phyloP scores from a whole-genome alignment of 2,113 vertebrate species.

The Oreochromis niloticus region DNA sequence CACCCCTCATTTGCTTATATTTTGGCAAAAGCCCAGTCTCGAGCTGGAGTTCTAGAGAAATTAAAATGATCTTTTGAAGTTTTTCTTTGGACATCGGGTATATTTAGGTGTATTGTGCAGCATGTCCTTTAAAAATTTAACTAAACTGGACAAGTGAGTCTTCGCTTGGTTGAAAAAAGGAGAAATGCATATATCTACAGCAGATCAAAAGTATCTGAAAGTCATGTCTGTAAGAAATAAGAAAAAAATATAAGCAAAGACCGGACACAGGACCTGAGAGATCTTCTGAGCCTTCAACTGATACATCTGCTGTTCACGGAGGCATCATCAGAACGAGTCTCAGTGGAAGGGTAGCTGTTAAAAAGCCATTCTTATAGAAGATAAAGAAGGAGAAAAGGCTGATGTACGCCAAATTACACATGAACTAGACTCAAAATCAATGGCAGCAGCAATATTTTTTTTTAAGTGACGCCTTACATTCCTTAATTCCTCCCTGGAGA shows the following conservation, averaged over 20 bases:
- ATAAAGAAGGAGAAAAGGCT: background rate
- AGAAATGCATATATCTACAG: background rate
- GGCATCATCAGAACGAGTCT: background rate
- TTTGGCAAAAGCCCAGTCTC: background rate
- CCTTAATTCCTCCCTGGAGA: background rate
- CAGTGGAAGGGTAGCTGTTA: background rate
- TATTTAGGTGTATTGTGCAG: background rate
- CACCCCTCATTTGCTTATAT: background rate
- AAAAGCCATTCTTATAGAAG: background rate
- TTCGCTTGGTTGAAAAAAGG: background rate
- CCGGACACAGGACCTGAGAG: background rate
- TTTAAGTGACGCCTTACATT: background rate
- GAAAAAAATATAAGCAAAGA: rapidly evolving
- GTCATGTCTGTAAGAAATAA: background rate
- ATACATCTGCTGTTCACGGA: background rate
- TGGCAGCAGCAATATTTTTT: background rate
- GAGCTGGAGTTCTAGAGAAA: background rate
- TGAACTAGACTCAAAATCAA: background rate
- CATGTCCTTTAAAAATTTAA: background rate
- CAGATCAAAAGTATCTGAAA: background rate
- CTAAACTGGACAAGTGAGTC: background rate
- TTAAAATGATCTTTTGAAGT: background rate
- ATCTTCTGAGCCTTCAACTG: background rate
- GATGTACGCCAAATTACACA: background rate
- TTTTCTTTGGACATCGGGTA: no score